phyloP scores from a whole-genome alignment of 2,888 invertebrate species.

The Psococerastis gibbosa region DNA sequence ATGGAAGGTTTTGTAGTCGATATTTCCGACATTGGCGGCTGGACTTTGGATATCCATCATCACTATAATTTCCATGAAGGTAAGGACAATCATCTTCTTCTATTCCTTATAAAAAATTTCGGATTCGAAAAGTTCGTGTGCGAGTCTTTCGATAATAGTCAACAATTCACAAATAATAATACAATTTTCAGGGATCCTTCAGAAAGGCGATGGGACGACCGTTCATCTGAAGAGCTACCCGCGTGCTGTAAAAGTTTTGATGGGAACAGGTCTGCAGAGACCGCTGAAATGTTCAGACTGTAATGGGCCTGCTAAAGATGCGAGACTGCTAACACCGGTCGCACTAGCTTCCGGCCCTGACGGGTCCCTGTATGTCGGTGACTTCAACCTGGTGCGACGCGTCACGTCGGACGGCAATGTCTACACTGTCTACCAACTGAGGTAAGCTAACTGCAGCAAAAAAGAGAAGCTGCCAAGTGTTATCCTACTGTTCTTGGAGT shows the following conservation, averaged over 20 bases:
- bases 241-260: constrained; percentile 72
- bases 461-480: background rate
- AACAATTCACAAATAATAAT: too few relatives aligned
- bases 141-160: too few relatives aligned
- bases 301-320: constrained; percentile 68
- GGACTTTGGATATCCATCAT: constrained; percentile 96
- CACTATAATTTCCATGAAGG: constrained; percentile 97
- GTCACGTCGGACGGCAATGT: constrained; percentile 81
- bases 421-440: constrained; percentile 71
- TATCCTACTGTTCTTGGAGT: too few relatives aligned
- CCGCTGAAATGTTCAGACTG: constrained; percentile 73
- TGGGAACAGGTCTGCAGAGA: constrained; percentile 81
- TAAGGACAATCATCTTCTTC: constrained; percentile 16
- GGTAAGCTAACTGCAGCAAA: constrained; percentile 31
- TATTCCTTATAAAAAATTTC: background rate
- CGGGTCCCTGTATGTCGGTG: constrained; percentile 91
- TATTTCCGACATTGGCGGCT: constrained; percentile 92
- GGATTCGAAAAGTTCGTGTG: too few relatives aligned
- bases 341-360: constrained; percentile 89
- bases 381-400: constrained; percentile 83
- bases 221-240: constrained; percentile 87
- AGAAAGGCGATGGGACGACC: constrained; percentile 93
- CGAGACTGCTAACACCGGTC: constrained; percentile 77
- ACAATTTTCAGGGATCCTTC: constrained; percentile 61
- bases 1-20: constrained; percentile 91